These are phyloP conservation scores for Microctonus aethiopoides DNA, from an alignment of 2,888 invertebrate genomes.

Conservation along the genomic window DNA sequence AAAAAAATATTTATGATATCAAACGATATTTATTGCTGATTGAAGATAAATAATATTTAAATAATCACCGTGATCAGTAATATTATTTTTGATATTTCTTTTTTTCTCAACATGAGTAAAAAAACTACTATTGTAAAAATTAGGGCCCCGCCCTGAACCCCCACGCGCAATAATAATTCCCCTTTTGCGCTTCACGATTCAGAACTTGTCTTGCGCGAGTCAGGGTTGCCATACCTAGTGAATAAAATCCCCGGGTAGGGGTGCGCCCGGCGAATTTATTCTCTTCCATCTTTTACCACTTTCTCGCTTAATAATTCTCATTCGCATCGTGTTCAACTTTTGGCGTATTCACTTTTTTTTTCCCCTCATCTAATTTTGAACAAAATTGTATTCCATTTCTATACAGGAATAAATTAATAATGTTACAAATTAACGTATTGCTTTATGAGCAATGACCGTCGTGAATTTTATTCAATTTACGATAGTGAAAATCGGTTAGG, in stretches of 20 bases:
- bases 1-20: no score
- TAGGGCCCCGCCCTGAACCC: not conserved
- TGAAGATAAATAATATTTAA: not conserved
- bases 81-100: no score
- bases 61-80: not conserved
- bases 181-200: conserved; percentile 25
- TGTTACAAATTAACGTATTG: no score
- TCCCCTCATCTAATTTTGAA: no score
- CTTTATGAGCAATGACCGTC: no score
- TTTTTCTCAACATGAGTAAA: not conserved
- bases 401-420: no score
- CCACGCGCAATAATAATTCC: conserved; percentile 24
- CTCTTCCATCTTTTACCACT: not conserved
- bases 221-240: conserved; percentile 1
- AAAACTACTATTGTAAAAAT: not conserved
- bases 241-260: not conserved
- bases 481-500: no score
- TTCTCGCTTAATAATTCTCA: not conserved
- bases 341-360: conserved; percentile 26
- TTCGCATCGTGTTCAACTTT: conserved; percentile 16
- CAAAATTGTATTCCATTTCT: no score
- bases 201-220: not conserved
- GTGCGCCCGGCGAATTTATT: conserved; percentile 16
- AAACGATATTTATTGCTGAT: no score
- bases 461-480: no score